Evolutionary conservation across 2,113 vertebrate genomes (phyloP).

Genomic region (Gorilla gorilla): DNA sequence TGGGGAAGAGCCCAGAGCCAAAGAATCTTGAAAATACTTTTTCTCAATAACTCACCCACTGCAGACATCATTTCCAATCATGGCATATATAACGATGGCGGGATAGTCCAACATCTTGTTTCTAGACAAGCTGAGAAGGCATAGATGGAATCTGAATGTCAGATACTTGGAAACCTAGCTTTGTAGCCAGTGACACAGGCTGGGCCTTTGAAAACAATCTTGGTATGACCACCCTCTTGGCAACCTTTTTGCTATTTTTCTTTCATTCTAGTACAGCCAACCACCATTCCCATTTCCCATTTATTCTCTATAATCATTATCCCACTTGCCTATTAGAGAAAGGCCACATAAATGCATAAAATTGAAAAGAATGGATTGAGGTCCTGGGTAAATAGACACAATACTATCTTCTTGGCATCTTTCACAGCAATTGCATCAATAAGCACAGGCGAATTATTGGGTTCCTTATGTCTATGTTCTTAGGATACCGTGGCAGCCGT

Average conservation of each 20-base stretch:
- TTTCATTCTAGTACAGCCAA: not conserved
- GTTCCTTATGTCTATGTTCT: not conserved
- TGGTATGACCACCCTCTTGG: not conserved
- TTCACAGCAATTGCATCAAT: not conserved
- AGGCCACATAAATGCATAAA: not conserved
- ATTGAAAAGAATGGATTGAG: not conserved
- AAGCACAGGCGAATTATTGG: not conserved
- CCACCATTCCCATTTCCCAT: not conserved
- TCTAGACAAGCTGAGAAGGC: constrained; percentile 83
- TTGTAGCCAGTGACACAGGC: not conserved
- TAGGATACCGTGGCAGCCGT: not conserved
- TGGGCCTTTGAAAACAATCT: not conserved
- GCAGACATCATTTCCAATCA: constrained; percentile 89
- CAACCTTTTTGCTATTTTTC: not conserved
- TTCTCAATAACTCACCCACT: constrained; percentile 78
- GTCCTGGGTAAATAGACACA: accelerated
- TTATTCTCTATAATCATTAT: not conserved
- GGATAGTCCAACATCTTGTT: constrained; percentile 83
- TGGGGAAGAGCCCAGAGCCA: accelerated
- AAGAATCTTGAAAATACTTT: not conserved
- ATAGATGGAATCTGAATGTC: not conserved
- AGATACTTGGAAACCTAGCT: not conserved
- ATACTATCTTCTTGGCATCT: not conserved
- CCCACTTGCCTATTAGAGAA: not conserved
- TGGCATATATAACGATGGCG: constrained; percentile 82